A percentile compares a stretch with the other conserved stretches of the same genome.
phyloP scores from a whole-genome alignment of 2,888 invertebrate genomes.

The Antitype chi region DNA sequence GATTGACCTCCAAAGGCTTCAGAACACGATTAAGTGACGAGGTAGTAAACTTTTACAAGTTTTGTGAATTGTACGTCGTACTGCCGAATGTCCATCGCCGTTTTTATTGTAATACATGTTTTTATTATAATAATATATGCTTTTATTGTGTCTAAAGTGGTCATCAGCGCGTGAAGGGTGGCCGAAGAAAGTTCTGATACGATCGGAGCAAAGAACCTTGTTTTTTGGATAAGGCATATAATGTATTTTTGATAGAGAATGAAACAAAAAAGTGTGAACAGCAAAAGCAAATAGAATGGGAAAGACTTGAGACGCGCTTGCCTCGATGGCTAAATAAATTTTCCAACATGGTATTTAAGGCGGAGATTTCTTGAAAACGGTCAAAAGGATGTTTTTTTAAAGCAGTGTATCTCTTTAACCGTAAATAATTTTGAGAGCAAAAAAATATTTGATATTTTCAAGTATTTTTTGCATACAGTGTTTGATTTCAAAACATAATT shows the following conservation, averaged over 20 bases:
- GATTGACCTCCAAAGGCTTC: conserved; percentile 56
- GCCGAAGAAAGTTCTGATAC: conserved; percentile 66
- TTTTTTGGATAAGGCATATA: conserved; percentile 46
- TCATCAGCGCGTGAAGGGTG: conserved; percentile 68
- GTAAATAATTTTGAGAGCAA: no score
- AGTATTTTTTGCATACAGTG: no score
- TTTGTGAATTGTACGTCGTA: conserved; percentile 58
- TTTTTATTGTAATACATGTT: conserved; percentile 66
- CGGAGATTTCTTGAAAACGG: no score
- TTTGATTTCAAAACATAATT: no score
- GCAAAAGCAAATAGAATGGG: neutral
- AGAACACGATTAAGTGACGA: conserved; percentile 48
- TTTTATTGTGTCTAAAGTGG: conserved; percentile 69
- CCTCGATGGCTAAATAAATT: no score
- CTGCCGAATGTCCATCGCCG: conserved; percentile 50
- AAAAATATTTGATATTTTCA: no score
- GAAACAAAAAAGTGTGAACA: no score
- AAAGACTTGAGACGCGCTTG: no score
- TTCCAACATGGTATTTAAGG: no score
- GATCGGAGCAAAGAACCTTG: conserved; percentile 9
- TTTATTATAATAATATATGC: conserved; percentile 67
- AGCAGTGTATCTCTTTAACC: no score
- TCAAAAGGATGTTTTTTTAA: no score
- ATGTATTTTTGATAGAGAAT: no score
- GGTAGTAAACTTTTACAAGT: conserved; percentile 63